Base-by-base conservation (phyloP, 2,888 invertebrate genomes). In the Prionchulus punctatus region DNA sequence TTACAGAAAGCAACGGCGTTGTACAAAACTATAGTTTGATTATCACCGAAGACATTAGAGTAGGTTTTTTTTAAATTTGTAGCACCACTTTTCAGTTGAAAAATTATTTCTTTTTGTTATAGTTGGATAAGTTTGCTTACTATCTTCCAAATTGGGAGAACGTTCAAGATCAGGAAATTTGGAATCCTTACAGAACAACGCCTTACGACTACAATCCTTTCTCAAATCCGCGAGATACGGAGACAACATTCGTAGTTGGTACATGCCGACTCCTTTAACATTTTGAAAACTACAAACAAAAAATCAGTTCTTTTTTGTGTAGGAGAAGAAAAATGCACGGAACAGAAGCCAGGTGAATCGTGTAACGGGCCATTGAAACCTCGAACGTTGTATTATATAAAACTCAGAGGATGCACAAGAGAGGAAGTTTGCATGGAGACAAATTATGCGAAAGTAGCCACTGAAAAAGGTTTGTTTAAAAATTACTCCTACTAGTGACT, bases 341-440 rank as follows among this genome's bases (percentile, higher is more conserved):
- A 18, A 21, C 15, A 4, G 4, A n/a, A 12, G 15, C 51, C n/a
- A 26, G 43, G 27, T 52, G 49, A 43, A 26, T 49, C 26, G 23
- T 57, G 57, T 48, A 57, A 57, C 26, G 57, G 57, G 21, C 57
- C 57, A 15, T 49, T 57, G 18, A 55, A 55, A 30, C 48, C 57
- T 4, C 21, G 28, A n/a, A 43, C 43, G 15, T n/a, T 30, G 3
- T 57, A 56, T 27, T 56, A 47, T 27, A 30, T 57, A 2, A 56
- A 56, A 47, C 2, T 57, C 4, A 47, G 57, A 15, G 57, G 47
- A 18, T 57, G 57, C 50, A 56, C 57, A 7, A 27, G 3, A 18
- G 31, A 56, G 12, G 55, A 12, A 4, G 26, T 56, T 45, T 57
- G 57, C 36, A 57, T 57, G 57, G 57, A 57, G 28, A 56, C 52